Percentiles rank a stretch among this genome's conserved stretches.
Evolutionary conservation across 2,888 invertebrate species (phyloP).

Genomic region (Gasteruption jaculator): DNA sequence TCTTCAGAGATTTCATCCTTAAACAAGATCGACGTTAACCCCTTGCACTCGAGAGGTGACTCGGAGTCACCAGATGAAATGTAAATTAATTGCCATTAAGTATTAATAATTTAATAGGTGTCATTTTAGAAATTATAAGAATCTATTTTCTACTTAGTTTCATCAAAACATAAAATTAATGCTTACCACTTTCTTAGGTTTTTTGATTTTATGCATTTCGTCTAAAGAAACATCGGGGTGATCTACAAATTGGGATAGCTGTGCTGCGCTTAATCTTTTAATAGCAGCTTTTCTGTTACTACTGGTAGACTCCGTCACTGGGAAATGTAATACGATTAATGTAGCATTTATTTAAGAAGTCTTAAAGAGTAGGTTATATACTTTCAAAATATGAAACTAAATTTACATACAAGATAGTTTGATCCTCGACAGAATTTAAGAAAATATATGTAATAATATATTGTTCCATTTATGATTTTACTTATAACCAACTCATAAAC

Average conservation of each 20-base stretch:
- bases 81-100: neutral
- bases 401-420: no score
- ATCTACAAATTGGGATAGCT: constrained; percentile 63
- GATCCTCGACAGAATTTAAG: no score
- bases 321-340: constrained; percentile 21
- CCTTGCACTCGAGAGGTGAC: no score
- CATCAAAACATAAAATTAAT: neutral
- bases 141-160: neutral
- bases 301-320: constrained; percentile 63
- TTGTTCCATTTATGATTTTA: no score
- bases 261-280: constrained; percentile 63
- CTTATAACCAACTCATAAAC: no score
- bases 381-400: constrained; percentile 1
- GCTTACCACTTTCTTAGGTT: neutral
- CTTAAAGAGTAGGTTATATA: constrained; percentile 7
- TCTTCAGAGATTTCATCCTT: no score
- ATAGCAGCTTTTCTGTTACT: constrained; percentile 66
- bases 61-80: no score
- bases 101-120: neutral
- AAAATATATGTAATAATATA: no score
- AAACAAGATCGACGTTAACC: no score
- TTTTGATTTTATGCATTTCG: constrained; percentile 58
- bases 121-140: neutral
- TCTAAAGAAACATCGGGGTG: constrained; percentile 57
- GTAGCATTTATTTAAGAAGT: constrained; percentile 7